Conservation (phyloP, 2,888 invertebrate genomes). For the Drosophila cracens region DNA sequence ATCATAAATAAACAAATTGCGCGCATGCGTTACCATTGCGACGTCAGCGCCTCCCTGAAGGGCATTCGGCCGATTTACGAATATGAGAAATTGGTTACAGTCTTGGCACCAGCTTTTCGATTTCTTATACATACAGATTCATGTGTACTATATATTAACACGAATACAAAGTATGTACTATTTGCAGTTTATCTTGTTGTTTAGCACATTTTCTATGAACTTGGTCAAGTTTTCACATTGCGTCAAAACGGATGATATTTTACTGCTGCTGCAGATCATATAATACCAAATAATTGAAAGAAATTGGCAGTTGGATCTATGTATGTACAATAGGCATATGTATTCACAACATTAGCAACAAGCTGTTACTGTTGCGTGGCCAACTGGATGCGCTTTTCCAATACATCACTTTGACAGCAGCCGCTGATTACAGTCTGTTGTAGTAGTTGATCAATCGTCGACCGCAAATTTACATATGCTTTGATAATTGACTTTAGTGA, state of each 20-base stretch:
- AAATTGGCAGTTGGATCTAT: slow-evolving; percentile 29
- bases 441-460: slow-evolving; percentile 65
- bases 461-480: slow-evolving; percentile 58
- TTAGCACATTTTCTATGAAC: slow-evolving; percentile 69
- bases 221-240: slow-evolving; percentile 59
- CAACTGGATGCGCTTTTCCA: slow-evolving; percentile 35
- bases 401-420: slow-evolving; percentile 3
- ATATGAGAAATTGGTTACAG: slow-evolving; percentile 62
- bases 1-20: slow-evolving; percentile 75
- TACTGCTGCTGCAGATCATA: slow-evolving; percentile 38
- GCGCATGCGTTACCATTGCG: slow-evolving; percentile 66
- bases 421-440: slow-evolving; percentile 2
- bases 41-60: slow-evolving; percentile 55
- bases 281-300: slow-evolving; percentile 42
- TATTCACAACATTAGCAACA: slow-evolving; percentile 36
- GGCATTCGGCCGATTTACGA: slow-evolving; percentile 60
- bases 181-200: slow-evolving; percentile 36
- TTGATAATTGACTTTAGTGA: slow-evolving; percentile 36
- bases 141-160: background rate
- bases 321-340: slow-evolving; percentile 11
- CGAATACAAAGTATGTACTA: background rate
- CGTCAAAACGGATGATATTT: slow-evolving; percentile 33
- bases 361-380: slow-evolving; percentile 50
- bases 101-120: slow-evolving; percentile 26
- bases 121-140: slow-evolving; percentile 18